Percentiles rank a stretch among this genome's conserved stretches.
Evolutionary conservation across 2,888 invertebrate genomes (phyloP).

Genomic region (Eupithecia abbreviata): DNA sequence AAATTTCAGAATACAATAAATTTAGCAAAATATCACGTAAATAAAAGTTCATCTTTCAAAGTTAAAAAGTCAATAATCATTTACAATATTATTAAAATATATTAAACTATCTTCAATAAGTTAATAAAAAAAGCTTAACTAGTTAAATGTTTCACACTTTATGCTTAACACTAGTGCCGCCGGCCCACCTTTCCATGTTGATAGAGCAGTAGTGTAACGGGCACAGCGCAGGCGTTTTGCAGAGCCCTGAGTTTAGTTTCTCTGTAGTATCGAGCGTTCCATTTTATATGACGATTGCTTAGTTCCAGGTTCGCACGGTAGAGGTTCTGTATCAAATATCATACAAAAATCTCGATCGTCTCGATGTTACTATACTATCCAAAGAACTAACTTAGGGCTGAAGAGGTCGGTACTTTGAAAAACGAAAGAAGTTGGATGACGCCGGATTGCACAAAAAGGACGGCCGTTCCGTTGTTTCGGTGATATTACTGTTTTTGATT

Average conservation of each 20-base stretch:
- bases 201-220: neutral
- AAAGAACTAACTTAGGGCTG: neutral
- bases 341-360: neutral
- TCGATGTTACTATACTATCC: neutral
- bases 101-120: neutral
- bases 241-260: neutral
- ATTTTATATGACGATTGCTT: neutral
- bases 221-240: neutral
- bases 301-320: neutral
- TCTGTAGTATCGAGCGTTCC: neutral
- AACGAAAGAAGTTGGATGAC: no score
- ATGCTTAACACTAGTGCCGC: neutral
- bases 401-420: no score
- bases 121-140: constrained; percentile 1
- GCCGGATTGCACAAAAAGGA: no score
- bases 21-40: neutral
- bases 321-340: neutral
- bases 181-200: neutral
- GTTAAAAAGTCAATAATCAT: neutral
- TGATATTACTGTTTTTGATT: no score
- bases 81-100: neutral
- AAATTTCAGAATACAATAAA: neutral
- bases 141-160: neutral
- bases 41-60: neutral
- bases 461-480: no score